Percentiles rank a stretch among this genome's conserved stretches.
phyloP scores from a whole-genome alignment of 2,113 vertebrate genomes.

The Lethenteron camtschaticum region DNA sequence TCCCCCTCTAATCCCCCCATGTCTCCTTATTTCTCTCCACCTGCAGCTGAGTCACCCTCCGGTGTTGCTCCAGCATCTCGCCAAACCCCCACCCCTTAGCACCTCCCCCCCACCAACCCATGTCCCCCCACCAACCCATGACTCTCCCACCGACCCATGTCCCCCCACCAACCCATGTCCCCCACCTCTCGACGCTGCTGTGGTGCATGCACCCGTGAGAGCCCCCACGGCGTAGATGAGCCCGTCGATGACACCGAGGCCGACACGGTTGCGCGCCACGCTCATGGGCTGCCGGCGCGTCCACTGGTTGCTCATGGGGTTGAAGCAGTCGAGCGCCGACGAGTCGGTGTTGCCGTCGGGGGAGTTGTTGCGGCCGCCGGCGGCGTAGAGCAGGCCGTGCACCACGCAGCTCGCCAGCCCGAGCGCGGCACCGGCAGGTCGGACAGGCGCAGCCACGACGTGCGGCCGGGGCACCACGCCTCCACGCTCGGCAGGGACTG shows the following conservation, averaged over 20 bases:
- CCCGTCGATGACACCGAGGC: conserved; percentile 64
- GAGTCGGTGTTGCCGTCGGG: conserved; percentile 77
- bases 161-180: too few relatives aligned
- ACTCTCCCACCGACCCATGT: too few relatives aligned
- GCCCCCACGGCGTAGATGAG: conserved; percentile 64
- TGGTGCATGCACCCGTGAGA: conserved; percentile 74
- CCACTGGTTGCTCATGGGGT: conserved; percentile 82
- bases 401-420: conserved; percentile 57
- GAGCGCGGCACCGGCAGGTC: conserved; percentile 61
- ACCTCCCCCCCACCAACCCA: too few relatives aligned
- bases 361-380: conserved; percentile 63
- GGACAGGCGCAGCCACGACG: conserved; percentile 42
- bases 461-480: conserved; percentile 42
- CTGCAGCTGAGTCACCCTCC: too few relatives aligned
- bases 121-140: too few relatives aligned
- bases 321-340: conserved; percentile 59
- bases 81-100: too few relatives aligned
- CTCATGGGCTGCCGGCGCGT: conserved; percentile 61
- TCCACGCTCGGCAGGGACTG: conserved; percentile 59
- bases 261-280: conserved; percentile 62
- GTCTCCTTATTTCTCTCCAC: too few relatives aligned
- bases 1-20: too few relatives aligned
- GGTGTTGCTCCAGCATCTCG: too few relatives aligned
- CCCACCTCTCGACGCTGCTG: conserved; percentile 37
- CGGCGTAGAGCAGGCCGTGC: conserved; percentile 60